phyloP scores from a whole-genome alignment of 1,140 invertebrate species.

The Bombus fervidus region DNA sequence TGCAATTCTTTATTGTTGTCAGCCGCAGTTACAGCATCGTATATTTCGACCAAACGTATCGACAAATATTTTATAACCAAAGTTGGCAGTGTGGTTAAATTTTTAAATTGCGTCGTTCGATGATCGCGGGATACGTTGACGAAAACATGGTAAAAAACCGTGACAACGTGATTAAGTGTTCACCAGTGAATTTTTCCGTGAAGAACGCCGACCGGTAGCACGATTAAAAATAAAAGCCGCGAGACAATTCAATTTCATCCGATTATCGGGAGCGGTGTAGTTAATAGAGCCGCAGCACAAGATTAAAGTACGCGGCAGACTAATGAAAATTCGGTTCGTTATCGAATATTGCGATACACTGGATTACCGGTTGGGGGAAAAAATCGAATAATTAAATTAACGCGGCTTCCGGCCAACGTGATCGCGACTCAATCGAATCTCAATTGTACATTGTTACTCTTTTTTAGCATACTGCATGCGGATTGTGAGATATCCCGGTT shows the following conservation, averaged over 20 bases:
- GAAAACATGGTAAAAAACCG: not conserved
- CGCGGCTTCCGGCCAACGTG: not conserved
- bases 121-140: too few species aligned
- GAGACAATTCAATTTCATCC: slow-evolving; percentile 45
- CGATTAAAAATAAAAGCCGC: slow-evolving; percentile 42
- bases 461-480: not conserved
- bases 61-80: too few species aligned
- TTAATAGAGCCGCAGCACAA: slow-evolving; percentile 40
- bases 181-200: not conserved
- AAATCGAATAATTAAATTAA: slow-evolving; percentile 45
- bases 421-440: not conserved
- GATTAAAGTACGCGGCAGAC: slow-evolving; percentile 47
- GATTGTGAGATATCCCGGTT: not conserved
- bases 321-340: slow-evolving; percentile 50
- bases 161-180: not conserved
- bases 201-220: not conserved
- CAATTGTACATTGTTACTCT: too few species aligned
- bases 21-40: too few species aligned
- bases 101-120: too few species aligned
- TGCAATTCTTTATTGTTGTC: too few species aligned
- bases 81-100: too few species aligned
- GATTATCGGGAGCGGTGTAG: slow-evolving; percentile 47
- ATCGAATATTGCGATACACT: slow-evolving; percentile 41
- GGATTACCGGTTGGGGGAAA: slow-evolving; percentile 21
- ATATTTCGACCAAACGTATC: too few species aligned